Evolutionary conservation across 2,888 invertebrate genomes (phyloP).

Genomic region (Archaeoteleia sp.): DNA sequence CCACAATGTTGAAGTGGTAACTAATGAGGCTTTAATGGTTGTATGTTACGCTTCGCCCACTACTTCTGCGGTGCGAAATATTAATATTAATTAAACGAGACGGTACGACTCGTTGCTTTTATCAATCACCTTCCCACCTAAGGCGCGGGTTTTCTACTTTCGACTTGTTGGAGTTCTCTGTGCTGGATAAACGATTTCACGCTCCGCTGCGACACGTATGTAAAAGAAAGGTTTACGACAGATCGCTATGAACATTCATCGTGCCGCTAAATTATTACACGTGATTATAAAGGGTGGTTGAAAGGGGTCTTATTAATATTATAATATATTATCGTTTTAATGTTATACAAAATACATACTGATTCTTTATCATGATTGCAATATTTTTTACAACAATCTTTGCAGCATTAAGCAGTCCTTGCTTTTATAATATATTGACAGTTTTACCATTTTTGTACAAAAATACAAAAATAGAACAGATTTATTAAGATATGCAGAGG

Average conservation of each 20-base stretch:
- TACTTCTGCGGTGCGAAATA: constrained; percentile 14
- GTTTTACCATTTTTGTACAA: no score
- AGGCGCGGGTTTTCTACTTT: constrained; percentile 50
- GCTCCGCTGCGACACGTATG: constrained; percentile 49
- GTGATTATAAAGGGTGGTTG: constrained; percentile 1
- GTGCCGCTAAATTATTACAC: constrained; percentile 40
- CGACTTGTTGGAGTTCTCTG: constrained; percentile 52
- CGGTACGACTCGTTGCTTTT: constrained; percentile 47
- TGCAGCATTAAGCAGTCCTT: no score
- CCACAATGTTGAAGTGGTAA: constrained; percentile 8
- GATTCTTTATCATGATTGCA: no score
- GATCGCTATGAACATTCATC: constrained; percentile 29
- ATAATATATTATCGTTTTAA: no score
- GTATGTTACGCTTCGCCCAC: constrained; percentile 23
- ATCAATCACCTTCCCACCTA: constrained; percentile 56
- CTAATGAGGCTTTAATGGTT: constrained; percentile 38
- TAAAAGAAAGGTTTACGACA: constrained; percentile 41
- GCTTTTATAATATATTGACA: no score
- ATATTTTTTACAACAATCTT: no score
- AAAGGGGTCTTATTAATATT: no score
- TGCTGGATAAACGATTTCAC: constrained; percentile 55
- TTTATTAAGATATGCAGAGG: no score
- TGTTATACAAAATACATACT: no score
- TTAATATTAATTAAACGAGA: constrained; percentile 58
- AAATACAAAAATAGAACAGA: no score